Conservation (phyloP, 2,888 invertebrate species). For the Chymomyza fuscimana region DNA sequence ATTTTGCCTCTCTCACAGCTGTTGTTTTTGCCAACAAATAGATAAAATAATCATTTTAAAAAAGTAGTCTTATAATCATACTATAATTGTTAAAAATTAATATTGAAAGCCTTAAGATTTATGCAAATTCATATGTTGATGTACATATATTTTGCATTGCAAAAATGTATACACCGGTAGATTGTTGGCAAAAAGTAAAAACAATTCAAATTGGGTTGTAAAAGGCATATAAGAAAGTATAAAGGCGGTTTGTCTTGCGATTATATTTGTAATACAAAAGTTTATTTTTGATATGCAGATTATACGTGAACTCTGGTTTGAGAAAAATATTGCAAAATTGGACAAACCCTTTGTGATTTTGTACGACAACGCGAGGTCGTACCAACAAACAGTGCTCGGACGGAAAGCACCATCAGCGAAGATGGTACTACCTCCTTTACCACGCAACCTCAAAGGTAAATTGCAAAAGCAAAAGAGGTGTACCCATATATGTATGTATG, state of each 20-base stretch:
- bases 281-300: conserved; percentile 31
- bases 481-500: background rate
- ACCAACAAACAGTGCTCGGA: conserved; percentile 67
- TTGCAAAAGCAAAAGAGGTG: background rate
- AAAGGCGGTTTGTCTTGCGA: background rate
- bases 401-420: conserved; percentile 73
- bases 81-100: conserved; percentile 18
- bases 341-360: conserved; percentile 76
- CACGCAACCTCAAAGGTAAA: conserved; percentile 71
- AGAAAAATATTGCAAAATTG: conserved; percentile 73
- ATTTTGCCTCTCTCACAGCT: conserved; percentile 49
- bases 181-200: background rate
- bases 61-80: background rate
- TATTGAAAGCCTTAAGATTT: conserved; percentile 14
- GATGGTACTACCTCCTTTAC: conserved; percentile 74
- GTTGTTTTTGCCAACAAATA: conserved; percentile 37
- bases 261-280: conserved; percentile 27
- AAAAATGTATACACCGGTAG: background rate
- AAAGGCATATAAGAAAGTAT: background rate
- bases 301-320: conserved; percentile 38
- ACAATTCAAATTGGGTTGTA: background rate
- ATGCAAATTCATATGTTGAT: too few species aligned
- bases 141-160: conserved; percentile 29
- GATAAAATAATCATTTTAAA: conserved; percentile 14
- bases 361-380: conserved; percentile 77